Evolutionary conservation across 2,113 vertebrate species (phyloP), one percentile per base, ranked within the genome.

Genomic region (Pelobates fuscus): DNA sequence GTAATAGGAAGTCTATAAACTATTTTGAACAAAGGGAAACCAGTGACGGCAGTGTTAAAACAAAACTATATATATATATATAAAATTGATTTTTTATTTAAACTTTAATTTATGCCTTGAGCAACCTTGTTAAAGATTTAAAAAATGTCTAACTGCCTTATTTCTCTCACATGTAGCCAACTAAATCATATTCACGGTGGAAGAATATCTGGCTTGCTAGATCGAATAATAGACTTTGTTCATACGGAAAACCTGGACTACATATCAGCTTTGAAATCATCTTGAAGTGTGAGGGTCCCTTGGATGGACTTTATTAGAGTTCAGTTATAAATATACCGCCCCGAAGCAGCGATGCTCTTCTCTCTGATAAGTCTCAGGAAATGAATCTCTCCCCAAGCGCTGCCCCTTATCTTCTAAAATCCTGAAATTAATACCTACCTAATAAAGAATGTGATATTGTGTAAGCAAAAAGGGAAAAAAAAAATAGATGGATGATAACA

Each of bases 341-440:
- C 89, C 85, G 87, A 91, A 88, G 90, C 89, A 83, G 84, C 91
- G 86, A 91, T 87, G 81, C 87, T 90, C 83, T 90, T 89, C 77
- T 82, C 81, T 60, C 82, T 81, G 91, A 93, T 92, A 93, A 87
- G 77, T 81, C 78, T 74, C 90, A 93, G 91, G 91, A 92, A 93
- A 93, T 93, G 88, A 93, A 92, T 91, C 87, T 83, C 86, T 86
- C 88, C 84, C 87, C 83, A 85, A 86, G 87, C 78, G 77, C 87
- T 87, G 82, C 85, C 80, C 76, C 90, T 93, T 93, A 93, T 93
- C 92, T 91, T 78, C 81, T 85, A 88, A 91, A 84, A 84, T 83
- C 86, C 88, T 82, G 84, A 87, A 92, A 91, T 91, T 88, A 92
- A 92, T 92, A 92, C 66, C 80, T 84, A 91, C 90, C 90, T 91